Conservation (phyloP, 2,113 vertebrate species). For the Macquaria ambigua region DNA sequence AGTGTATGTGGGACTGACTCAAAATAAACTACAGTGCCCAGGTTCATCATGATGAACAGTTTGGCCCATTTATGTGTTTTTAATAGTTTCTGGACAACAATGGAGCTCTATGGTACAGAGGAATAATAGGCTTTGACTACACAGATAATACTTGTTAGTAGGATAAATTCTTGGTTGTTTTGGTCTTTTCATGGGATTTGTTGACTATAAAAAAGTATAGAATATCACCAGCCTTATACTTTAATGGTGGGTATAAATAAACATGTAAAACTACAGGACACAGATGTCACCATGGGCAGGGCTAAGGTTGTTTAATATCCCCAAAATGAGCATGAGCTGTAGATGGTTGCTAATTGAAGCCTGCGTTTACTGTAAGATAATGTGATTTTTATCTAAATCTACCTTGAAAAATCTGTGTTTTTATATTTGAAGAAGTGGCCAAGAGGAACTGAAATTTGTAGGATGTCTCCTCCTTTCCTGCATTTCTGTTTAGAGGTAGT, state of each 20-base stretch:
- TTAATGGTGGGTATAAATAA: not conserved
- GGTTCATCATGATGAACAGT: no score
- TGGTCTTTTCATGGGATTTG: not conserved
- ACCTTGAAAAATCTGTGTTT: not conserved
- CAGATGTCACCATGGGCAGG: not conserved
- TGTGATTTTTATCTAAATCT: not conserved
- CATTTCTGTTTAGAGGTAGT: not conserved
- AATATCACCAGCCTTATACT: not conserved
- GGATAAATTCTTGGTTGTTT: not conserved
- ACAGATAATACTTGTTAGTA: not conserved
- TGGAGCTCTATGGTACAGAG: not conserved
- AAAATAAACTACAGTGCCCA: no score
- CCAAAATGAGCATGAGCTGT: not conserved
- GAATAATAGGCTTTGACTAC: not conserved
- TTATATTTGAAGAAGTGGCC: not conserved
- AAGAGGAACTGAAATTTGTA: not conserved
- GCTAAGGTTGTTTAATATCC: not conserved
- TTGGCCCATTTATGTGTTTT: no score
- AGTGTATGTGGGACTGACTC: no score
- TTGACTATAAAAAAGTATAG: not conserved
- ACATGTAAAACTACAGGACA: not conserved
- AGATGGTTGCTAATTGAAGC: not conserved
- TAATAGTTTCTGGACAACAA: not conserved
- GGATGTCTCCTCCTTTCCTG: no score
- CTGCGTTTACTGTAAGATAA: not conserved